Evolutionary conservation across 2,797 vertebrate genomes (phyloP).

Genomic region (Podarcis siculus): DNA sequence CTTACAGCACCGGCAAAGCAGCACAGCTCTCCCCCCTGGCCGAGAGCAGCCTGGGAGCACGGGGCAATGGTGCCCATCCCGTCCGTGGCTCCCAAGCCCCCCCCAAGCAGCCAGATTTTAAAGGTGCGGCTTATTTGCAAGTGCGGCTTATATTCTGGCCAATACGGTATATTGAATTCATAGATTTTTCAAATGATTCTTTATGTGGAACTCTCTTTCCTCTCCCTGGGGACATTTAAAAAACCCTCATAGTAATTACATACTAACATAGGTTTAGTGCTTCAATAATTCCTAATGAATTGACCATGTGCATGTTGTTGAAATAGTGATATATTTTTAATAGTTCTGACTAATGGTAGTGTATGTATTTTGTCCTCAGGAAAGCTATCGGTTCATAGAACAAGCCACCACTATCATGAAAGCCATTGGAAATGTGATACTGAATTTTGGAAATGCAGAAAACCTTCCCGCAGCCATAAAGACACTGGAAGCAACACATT

Average conservation of each 20-base stretch:
- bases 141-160: too few relatives aligned
- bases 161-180: too few relatives aligned
- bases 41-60: too few relatives aligned
- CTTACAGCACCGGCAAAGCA: too few relatives aligned
- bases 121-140: too few relatives aligned
- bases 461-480: conserved; percentile 75
- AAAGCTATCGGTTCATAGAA: conserved; percentile 85
- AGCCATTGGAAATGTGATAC: conserved; percentile 82
- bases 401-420: conserved; percentile 81
- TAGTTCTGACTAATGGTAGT: background rate
- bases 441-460: conserved; percentile 77
- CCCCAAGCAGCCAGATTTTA: too few relatives aligned
- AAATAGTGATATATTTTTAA: background rate
- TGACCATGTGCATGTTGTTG: background rate
- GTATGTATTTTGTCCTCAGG: conserved; percentile 76
- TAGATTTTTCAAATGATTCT: too few relatives aligned
- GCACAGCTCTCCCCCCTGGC: too few relatives aligned
- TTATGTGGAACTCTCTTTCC: too few relatives aligned
- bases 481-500: conserved; percentile 75
- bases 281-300: background rate
- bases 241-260: background rate
- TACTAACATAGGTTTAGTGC: background rate
- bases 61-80: too few relatives aligned
- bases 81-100: too few relatives aligned
- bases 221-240: too few relatives aligned